Conservation (phyloP, 2,113 vertebrate species). For the Xiphias gladius region DNA sequence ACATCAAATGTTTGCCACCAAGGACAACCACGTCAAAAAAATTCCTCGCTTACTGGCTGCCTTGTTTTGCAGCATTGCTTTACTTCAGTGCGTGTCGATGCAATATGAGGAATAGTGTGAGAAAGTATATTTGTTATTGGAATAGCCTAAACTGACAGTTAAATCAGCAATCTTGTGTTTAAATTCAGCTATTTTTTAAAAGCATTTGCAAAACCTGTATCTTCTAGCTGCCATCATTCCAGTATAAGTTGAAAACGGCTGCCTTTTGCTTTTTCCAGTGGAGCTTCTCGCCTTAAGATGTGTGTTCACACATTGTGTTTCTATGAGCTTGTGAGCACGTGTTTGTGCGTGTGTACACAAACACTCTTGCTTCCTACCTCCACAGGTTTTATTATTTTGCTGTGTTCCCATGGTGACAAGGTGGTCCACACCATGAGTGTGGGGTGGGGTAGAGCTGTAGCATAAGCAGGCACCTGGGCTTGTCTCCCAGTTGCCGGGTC, state of each 20-base stretch:
- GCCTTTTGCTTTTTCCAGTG: constrained; percentile 27
- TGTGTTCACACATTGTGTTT: constrained; percentile 3
- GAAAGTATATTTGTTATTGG: constrained; percentile 51
- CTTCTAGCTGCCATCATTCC: constrained; percentile 32
- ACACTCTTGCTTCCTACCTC: constrained; percentile 21
- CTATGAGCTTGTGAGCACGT: background rate
- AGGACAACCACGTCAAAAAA: constrained; percentile 72
- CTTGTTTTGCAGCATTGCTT: constrained; percentile 66
- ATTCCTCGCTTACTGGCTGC: constrained; percentile 56
- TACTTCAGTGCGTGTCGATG: constrained; percentile 12
- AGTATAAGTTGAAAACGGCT: constrained; percentile 9
- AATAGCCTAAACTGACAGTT: constrained; percentile 64
- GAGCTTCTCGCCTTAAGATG: constrained; percentile 27
- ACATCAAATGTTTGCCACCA: constrained; percentile 78
- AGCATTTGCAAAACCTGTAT: constrained; percentile 51
- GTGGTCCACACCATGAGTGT: constrained; percentile 57
- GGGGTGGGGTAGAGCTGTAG: constrained; percentile 56
- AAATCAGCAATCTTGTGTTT: constrained; percentile 57
- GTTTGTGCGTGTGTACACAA: background rate
- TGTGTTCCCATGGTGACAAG: constrained; percentile 74
- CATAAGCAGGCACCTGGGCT: constrained; percentile 74
- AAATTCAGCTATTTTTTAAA: constrained; percentile 14
- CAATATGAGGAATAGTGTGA: constrained; percentile 12
- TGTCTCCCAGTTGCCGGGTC: constrained; percentile 68
- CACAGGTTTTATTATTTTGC: constrained; percentile 51